Base-by-base conservation (phyloP, 2,888 invertebrate species). In the Cepaea hortensis region DNA sequence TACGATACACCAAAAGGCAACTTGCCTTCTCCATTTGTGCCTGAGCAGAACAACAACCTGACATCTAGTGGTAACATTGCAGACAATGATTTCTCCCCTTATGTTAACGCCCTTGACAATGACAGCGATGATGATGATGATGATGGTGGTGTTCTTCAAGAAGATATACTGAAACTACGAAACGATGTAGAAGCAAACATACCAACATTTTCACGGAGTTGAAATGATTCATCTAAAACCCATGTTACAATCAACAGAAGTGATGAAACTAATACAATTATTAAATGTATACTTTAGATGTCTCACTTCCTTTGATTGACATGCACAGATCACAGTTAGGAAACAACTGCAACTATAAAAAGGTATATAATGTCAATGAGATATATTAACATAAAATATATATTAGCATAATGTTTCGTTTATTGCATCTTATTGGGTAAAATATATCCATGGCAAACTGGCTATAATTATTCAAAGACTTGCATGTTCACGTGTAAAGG, bases 51-150 rank as follows among this genome's bases (percentile, higher is more conserved):
- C 9, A n/a, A 23, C 61, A 68, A 18, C 18, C 81, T 65, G 48
- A n/a, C 68, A 68, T 18, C 20, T 20, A 46, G 46, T 20, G 68
- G 18, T 81, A 18, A 81, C 23, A 18, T 70, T 50, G 7, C 81
- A 70, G 18, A 68, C 68, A 23, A 20, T n/a, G 81, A 50, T 6
- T 7, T 48, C 15, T 3, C 68, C 3, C 15, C 20, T 3, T 48
- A 5, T 68, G 68, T 9, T 68, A 46, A 81, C 48, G 50, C 68
- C n/a, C 68, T n/a, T 13, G 23, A 70, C 70, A 68, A 1, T n/a
- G 48, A 70, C 50, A 50, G 50, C n/a, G 48, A 48, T 81, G 81
- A 81, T 81, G 81, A 81, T 81, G 81, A 81, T 35, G 35, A 35
- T 35, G 55, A 55, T 55, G 55, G 11, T 35, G 35, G 23, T 20